Percentiles rank a stretch among this genome's conserved stretches.
phyloP scores from a whole-genome alignment of 2,888 invertebrate species.

The Cephus spinipes region DNA sequence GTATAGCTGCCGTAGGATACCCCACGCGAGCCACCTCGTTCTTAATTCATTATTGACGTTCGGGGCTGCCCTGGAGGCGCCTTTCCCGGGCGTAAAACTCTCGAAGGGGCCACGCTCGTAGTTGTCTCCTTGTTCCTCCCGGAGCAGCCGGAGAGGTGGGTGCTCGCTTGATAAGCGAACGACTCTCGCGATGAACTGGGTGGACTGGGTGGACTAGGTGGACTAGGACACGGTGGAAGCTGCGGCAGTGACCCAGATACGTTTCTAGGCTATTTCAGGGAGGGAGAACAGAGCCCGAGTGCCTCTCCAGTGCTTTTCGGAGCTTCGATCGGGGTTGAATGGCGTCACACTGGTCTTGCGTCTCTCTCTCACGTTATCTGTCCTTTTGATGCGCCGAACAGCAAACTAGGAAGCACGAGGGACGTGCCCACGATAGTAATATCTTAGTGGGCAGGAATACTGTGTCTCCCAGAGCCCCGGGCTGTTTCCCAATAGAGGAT shows the following conservation, averaged over 20 bases:
- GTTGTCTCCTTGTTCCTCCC: not conserved
- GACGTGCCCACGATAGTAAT: not conserved
- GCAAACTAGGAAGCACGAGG: not conserved
- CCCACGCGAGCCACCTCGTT: slow-evolving; percentile 34
- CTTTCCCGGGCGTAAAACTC: slow-evolving; percentile 17
- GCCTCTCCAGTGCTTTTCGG: not conserved
- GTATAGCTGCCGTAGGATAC: slow-evolving; percentile 20
- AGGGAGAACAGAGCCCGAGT: not conserved
- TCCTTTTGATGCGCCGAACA: not conserved
- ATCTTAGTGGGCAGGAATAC: not conserved
- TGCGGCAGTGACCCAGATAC: not conserved
- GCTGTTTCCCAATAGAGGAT: not conserved
- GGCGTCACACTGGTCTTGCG: not conserved
- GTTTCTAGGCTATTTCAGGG: not conserved
- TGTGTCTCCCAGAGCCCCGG: not conserved
- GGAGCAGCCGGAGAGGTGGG: not conserved
- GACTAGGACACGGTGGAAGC: not conserved
- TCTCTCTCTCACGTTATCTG: not conserved
- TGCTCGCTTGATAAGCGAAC: not conserved
- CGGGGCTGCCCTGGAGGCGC: slow-evolving; percentile 12
- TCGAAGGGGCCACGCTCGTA: not conserved
- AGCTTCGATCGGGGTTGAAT: not conserved
- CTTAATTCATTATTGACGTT: slow-evolving; percentile 46
- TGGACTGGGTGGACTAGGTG: not conserved
- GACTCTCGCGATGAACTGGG: not conserved